phyloP scores from a whole-genome alignment of 2,797 vertebrate genomes.

The Mionectes olivaceus region DNA sequence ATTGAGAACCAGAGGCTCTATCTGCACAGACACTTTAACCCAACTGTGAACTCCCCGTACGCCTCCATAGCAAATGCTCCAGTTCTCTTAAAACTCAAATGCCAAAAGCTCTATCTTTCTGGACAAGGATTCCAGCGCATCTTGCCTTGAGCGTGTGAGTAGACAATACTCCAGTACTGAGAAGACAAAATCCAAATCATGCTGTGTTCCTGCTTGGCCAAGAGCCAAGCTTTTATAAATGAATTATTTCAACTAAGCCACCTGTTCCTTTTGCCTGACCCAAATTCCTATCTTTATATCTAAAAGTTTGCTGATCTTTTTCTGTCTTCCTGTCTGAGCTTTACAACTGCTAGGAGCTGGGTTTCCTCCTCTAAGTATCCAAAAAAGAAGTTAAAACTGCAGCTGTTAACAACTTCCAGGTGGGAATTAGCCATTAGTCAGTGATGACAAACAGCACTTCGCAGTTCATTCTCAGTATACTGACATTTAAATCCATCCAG shows the following conservation, averaged over 20 bases:
- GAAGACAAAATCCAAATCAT: conserved; percentile 14
- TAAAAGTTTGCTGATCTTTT: background rate
- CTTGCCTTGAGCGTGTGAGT: background rate
- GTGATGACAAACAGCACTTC: background rate
- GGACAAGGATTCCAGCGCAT: background rate
- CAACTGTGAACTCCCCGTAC: background rate
- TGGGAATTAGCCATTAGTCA: background rate
- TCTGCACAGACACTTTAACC: background rate
- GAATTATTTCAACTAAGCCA: conserved; percentile 16
- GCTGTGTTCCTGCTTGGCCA: background rate
- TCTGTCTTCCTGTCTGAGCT: background rate
- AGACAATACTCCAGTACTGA: background rate
- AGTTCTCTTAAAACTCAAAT: background rate
- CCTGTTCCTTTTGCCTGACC: conserved; percentile 4
- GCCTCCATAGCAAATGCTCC: background rate
- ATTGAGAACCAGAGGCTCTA: background rate
- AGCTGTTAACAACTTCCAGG: background rate
- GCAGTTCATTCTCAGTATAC: background rate
- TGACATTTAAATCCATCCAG: background rate
- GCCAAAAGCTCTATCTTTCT: background rate
- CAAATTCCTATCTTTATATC: background rate
- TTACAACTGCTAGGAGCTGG: background rate
- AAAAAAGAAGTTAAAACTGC: background rate
- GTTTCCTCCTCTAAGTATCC: background rate
- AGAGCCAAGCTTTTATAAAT: conserved; percentile 27